These are phyloP conservation scores for Perdita meconis DNA, from an alignment of 2,888 invertebrate genomes.

Conservation along the genomic window DNA sequence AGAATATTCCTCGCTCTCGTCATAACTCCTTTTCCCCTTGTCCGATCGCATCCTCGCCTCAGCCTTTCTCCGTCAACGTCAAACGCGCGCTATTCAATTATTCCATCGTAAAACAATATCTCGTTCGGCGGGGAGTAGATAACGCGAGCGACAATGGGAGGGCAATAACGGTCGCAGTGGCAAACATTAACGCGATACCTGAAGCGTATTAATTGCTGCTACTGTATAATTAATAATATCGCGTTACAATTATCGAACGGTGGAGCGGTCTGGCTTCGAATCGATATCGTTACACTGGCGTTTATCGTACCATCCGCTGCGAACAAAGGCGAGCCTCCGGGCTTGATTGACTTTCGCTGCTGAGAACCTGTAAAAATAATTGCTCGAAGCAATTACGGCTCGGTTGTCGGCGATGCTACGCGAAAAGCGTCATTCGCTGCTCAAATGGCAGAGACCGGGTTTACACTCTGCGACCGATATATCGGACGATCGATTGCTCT, in stretches of 20 bases:
- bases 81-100: background rate
- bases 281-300: conserved; percentile 25
- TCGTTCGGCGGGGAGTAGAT: background rate
- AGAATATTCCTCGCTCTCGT: background rate
- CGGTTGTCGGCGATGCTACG: background rate
- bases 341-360: conserved; percentile 28
- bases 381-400: conserved; percentile 22
- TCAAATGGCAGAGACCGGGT: conserved; percentile 1
- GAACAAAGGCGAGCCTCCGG: conserved; percentile 17
- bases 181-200: conserved; percentile 22
- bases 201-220: conserved; percentile 39
- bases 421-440: background rate
- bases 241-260: conserved; percentile 29
- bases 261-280: background rate
- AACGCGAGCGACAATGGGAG: background rate
- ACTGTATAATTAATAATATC: conserved; percentile 29
- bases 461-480: conserved; percentile 1
- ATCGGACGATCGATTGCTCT: background rate
- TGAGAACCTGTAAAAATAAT: conserved; percentile 32
- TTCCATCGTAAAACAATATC: background rate
- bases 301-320: background rate
- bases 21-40: background rate
- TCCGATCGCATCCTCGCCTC: background rate
- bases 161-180: conserved; percentile 1
- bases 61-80: conserved; percentile 7